Evolutionary conservation across 2,797 vertebrate genomes (phyloP), one percentile per base, ranked within the genome.

Genomic region (Pangasius macronema): DNA sequence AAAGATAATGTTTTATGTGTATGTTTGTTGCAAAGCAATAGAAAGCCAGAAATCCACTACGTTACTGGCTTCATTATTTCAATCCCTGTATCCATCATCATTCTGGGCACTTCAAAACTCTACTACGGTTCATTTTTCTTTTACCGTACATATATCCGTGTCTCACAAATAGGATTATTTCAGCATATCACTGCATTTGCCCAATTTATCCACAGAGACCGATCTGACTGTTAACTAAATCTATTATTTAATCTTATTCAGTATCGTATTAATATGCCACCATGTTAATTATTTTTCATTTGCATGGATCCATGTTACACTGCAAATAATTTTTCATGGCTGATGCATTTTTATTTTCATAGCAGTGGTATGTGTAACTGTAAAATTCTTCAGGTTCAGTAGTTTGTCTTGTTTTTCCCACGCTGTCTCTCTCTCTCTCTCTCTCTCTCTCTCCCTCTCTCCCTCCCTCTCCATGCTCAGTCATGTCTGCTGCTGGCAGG

Each of bases 141-240:
- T 79, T 51, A 27, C 39, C 3, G 2, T 63, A 16, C 33, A 33
- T 8, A 27, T 16, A 49, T 63, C 36, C 79, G 14, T 57, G 36
- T 27, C 5, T 82, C 65, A 22, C 42, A 73, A 36, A 55, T n/a
- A 59, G 63, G 22, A 73, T 83, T n/a, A 39, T 73, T 86, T 82
- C 68, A 36, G n/a, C 4, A 1, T n/a, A 36, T 36, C 65, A 63
- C 53, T 61, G 18, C 42, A 49, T 82, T 53, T 33, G 11, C 36
- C 14, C 30, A 82, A 27, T 57, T 59, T 36, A 80, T 61, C 10
- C 24, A 46, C 77, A 24, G 3, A 46, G 24, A 63, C 22, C 36
- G 5, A 61, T 36, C 53, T 55, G 39, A 46, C n/a, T 14, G 20
- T 9, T 51, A 33, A 39, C 36, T 61, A 61, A 61, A 59, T 81